A percentile compares a stretch with the other conserved stretches of the same genome.
phyloP scores from a whole-genome alignment of 2,797 vertebrate species.

The Channallabes apus region DNA sequence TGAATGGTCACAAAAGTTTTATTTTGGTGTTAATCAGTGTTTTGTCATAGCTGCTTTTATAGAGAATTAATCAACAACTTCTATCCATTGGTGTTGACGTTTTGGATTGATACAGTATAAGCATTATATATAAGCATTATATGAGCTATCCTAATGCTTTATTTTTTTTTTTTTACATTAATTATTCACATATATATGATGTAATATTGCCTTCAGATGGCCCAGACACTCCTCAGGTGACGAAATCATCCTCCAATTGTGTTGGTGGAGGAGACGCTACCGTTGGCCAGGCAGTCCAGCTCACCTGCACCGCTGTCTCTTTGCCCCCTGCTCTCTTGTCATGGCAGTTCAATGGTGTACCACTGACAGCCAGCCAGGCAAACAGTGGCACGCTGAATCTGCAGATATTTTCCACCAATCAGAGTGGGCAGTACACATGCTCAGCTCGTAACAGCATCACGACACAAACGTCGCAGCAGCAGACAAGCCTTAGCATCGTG shows the following conservation, averaged over 20 bases:
- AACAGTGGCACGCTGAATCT: slow-evolving; percentile 69
- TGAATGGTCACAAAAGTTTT: not conserved
- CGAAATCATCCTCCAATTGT: slow-evolving; percentile 63
- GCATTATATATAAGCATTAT: too few relatives aligned
- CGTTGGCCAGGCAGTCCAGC: slow-evolving; percentile 67
- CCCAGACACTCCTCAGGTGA: slow-evolving; percentile 72
- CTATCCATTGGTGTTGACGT: too few relatives aligned
- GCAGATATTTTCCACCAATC: slow-evolving; percentile 66
- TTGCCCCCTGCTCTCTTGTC: slow-evolving; percentile 73
- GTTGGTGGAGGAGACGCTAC: slow-evolving; percentile 68
- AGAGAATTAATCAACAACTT: not conserved
- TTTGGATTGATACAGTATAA: too few relatives aligned
- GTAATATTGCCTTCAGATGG: slow-evolving; percentile 65
- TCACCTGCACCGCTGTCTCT: slow-evolving; percentile 71
- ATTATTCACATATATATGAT: not conserved
- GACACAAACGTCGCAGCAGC: slow-evolving; percentile 57
- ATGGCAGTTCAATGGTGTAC: slow-evolving; percentile 66
- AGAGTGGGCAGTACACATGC: slow-evolving; percentile 71
- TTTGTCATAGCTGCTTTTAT: not conserved
- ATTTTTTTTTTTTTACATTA: not conserved
- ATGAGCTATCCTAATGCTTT: not conserved
- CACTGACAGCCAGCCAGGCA: slow-evolving; percentile 59
- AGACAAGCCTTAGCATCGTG: slow-evolving; percentile 64
- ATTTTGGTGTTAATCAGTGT: not conserved
- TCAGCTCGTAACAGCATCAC: slow-evolving; percentile 69